These are phyloP conservation scores for Acanthosoma haemorrhoidale DNA, from an alignment of 2,888 invertebrate species.

Conservation along the genomic window DNA sequence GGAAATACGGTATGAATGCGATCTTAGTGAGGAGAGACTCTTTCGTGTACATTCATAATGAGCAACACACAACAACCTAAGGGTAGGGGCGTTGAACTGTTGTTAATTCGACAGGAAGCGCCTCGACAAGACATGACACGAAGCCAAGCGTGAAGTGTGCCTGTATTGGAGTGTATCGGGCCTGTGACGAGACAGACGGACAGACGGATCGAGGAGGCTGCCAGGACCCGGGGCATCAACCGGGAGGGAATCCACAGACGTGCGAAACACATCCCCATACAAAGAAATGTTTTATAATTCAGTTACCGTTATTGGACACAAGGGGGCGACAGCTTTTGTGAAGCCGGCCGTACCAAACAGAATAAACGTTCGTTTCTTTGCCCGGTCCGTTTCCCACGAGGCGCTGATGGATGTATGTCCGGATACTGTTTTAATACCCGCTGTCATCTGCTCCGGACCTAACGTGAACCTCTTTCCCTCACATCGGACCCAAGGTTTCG, in stretches of 20 bases:
- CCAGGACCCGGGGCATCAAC: background rate
- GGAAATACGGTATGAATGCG: too few relatives aligned
- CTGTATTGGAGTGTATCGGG: too few relatives aligned
- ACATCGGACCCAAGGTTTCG: background rate
- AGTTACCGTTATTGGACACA: conserved; percentile 21
- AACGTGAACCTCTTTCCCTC: background rate
- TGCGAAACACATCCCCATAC: conserved; percentile 27
- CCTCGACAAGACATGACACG: too few relatives aligned
- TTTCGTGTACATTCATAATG: too few relatives aligned
- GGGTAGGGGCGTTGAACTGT: too few relatives aligned
- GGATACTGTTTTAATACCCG: background rate
- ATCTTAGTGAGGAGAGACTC: too few relatives aligned
- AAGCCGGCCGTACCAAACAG: background rate
- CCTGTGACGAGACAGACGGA: too few relatives aligned
- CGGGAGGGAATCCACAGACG: background rate
- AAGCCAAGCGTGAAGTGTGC: too few relatives aligned
- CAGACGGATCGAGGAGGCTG: too few relatives aligned
- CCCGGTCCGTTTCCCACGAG: background rate
- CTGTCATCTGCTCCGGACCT: too few relatives aligned
- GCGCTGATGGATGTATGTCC: background rate
- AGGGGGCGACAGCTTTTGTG: conserved; percentile 1
- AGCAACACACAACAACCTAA: too few relatives aligned
- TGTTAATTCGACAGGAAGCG: too few relatives aligned
- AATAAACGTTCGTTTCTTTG: background rate
- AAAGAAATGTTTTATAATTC: conserved; percentile 29